Percentiles rank a stretch among this genome's conserved stretches.
These are phyloP conservation scores for Pheosia gnoma DNA, from an alignment of 2,888 invertebrate species.

Conservation along the genomic window DNA sequence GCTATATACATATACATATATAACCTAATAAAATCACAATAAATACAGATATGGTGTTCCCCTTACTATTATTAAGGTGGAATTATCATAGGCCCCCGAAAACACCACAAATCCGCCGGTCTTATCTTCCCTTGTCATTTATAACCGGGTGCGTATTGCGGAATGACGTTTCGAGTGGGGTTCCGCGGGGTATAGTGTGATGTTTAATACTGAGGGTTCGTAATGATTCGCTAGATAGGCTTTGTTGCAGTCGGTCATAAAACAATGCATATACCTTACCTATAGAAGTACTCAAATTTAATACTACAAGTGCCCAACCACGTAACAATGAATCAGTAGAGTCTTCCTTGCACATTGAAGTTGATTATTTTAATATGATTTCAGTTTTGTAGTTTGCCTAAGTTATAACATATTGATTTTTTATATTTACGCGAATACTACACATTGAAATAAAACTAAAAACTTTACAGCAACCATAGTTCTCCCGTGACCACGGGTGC, in stretches of 20 bases:
- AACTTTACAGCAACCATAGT: too few relatives aligned
- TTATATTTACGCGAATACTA: too few relatives aligned
- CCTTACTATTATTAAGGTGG: conserved; percentile 14
- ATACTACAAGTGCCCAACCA: too few relatives aligned
- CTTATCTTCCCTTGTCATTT: conserved; percentile 66
- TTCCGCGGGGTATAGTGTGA: conserved; percentile 35
- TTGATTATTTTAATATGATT: too few relatives aligned
- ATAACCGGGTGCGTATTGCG: conserved; percentile 61
- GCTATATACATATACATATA: too few relatives aligned
- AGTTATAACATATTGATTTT: too few relatives aligned
- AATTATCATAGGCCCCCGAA: conserved; percentile 27
- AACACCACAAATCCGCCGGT: conserved; percentile 52
- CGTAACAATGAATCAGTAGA: too few relatives aligned
- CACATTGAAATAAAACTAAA: too few relatives aligned
- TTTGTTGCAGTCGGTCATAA: conserved; percentile 32
- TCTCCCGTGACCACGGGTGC: too few relatives aligned
- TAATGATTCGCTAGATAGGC: conserved; percentile 30
- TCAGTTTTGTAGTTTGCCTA: too few relatives aligned
- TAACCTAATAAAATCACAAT: neutral
- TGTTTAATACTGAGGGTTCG: conserved; percentile 39
- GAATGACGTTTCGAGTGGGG: conserved; percentile 56
- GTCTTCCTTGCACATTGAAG: too few relatives aligned
- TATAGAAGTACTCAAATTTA: too few relatives aligned
- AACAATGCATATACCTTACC: neutral
- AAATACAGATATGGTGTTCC: neutral